Evolutionary conservation across 2,113 vertebrate species (phyloP).

Genomic region (Hemiscyllium ocellatum): DNA sequence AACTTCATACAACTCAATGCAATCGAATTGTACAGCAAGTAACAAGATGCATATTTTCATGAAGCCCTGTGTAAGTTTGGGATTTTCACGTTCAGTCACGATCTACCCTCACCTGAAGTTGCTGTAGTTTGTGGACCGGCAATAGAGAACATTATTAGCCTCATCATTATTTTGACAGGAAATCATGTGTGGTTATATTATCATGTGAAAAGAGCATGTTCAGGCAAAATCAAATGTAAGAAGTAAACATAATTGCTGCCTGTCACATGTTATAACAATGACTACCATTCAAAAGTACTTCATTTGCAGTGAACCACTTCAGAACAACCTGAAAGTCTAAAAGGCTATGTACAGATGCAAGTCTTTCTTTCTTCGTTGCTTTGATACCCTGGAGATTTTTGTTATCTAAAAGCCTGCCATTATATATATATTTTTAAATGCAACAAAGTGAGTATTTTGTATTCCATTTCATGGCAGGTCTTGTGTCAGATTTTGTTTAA

Average conservation of each 20-base stretch:
- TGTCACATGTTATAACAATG: neutral
- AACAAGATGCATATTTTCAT: neutral
- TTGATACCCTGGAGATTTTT: neutral
- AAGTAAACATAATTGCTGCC: neutral
- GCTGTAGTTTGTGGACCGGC: neutral
- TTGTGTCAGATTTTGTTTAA: neutral
- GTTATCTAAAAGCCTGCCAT: neutral
- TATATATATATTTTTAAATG: neutral
- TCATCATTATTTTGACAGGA: neutral
- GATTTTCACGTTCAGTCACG: neutral
- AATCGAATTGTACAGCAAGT: neutral
- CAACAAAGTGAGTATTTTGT: neutral
- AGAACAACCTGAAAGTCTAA: neutral
- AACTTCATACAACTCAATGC: neutral
- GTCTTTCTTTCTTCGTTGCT: neutral
- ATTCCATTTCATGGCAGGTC: neutral
- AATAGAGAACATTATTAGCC: neutral
- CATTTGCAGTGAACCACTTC: neutral
- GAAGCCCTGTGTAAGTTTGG: neutral
- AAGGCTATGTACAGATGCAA: neutral
- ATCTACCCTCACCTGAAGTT: neutral
- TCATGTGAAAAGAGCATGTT: neutral
- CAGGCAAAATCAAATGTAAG: neutral
- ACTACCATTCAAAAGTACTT: neutral
- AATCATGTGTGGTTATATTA: neutral